Evolutionary conservation across 2,113 vertebrate genomes (phyloP), one percentile per base, ranked within the genome.

Genomic region (Oriolus oriolus): DNA sequence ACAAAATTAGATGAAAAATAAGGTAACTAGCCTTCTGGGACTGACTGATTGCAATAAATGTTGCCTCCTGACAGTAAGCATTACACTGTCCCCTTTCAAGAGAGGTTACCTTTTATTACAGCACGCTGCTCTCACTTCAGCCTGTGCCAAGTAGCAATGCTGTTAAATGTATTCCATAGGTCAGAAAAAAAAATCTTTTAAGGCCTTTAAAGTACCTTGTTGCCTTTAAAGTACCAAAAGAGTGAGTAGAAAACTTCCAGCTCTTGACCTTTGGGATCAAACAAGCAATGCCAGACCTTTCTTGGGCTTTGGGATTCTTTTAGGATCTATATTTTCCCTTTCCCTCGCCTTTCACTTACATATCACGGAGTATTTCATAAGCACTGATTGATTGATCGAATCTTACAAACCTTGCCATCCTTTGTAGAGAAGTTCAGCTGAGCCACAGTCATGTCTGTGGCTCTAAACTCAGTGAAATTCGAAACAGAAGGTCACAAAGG

Each of bases 1-100:
- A 93, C 68, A 89, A 94, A 96, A 97, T 96, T 93, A 93, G 93
- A 97, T 94, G 81, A 93, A 95, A 95, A 96, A 95, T 76, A 96
- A 94, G 81, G 87, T 93, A 97, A 97, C 69, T 61, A 69, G 87
- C 95, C 87, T 95, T 87, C 84, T 94, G 93, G 84, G 96, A 95
- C 69, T 52, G 60, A 63, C 54, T 60, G 71, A 88, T 74, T 84
- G 81, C 78, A 91, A 64, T 82, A 91, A 95, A 92, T 50, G 81
- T 42, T 93, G 70, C 49, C 75, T 94, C 54, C 81, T 95, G 89
- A 89, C 94, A 95, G 79, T 30, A 77, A 83, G 61, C 70, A 93
- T 89, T 91, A 91, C 84, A 61, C 28, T 79, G 89, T 69, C 41
- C 74, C 93, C 74, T 60, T 91, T 41, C 64, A 88, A 50, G 79